Percentiles rank a stretch among this genome's conserved stretches.
Conservation (phyloP, 92 coral and sea anemone species). For the Chrysogorgia sp. region DNA sequence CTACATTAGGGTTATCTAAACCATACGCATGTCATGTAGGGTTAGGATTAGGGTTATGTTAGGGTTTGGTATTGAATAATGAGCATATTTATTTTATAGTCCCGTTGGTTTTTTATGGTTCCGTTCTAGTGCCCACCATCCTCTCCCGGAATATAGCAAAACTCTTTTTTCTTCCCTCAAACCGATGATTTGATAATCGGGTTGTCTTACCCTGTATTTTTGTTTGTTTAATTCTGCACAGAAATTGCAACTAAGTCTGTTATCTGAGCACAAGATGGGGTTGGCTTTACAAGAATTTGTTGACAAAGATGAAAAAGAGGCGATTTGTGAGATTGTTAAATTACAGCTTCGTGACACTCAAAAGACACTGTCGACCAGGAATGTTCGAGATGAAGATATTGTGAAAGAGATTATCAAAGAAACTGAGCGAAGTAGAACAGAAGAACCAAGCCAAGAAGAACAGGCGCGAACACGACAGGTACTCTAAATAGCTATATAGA, state of each 20-base stretch:
- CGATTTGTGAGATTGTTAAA: slow-evolving; percentile 77
- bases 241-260: slow-evolving; percentile 79
- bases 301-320: slow-evolving; percentile 96
- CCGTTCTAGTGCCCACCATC: too few species aligned
- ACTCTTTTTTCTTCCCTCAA: too few species aligned
- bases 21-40: too few species aligned
- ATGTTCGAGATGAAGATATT: slow-evolving; percentile 74
- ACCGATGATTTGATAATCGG: too few species aligned
- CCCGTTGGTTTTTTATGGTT: too few species aligned
- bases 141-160: too few species aligned
- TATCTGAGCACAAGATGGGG: slow-evolving; percentile 88
- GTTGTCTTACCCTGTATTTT: neutral
- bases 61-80: too few species aligned
- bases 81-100: too few species aligned
- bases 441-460: slow-evolving; percentile 65
- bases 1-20: too few species aligned
- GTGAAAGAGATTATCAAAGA: slow-evolving; percentile 74
- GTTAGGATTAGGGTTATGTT: too few species aligned
- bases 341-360: slow-evolving; percentile 90
- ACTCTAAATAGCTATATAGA: slow-evolving; percentile 53
- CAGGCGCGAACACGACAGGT: slow-evolving; percentile 73
- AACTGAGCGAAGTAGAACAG: slow-evolving; percentile 63
- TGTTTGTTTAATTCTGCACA: slow-evolving; percentile 22
- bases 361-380: slow-evolving; percentile 65
- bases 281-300: slow-evolving; percentile 95